Evolutionary conservation across 2,797 vertebrate species (phyloP), one percentile per base, ranked within the genome.

Genomic region (Leuciscus waleckii): DNA sequence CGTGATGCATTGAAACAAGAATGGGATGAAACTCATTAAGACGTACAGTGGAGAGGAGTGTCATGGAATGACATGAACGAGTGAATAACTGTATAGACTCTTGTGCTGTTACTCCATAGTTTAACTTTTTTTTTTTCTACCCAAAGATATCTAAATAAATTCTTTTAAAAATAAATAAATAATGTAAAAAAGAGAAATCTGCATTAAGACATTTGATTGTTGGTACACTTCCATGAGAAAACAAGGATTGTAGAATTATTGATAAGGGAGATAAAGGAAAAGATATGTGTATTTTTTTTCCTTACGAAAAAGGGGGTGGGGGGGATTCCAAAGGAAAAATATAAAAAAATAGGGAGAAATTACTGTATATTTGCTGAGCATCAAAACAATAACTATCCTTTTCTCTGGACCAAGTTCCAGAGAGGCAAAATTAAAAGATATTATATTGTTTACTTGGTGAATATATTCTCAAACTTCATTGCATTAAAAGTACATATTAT

Each of bases 391-490:
- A 85, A 63, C 54, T 82, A 43, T 46, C 56, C 0, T n/a, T 74
- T 43, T 86, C 70, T 67, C 83, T 19, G 46, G 46, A 49, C 74
- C 41, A 67, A 80, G 79, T 51, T 79, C 93, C 95, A 89, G 94
- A 92, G 87, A 89, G 96, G 95, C 89, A 91, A 89, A 89, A 87
- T 70, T 94, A 95, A 96, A 95, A 92, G 87, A 89, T 67, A 90
- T 71, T 68, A 84, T 76, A 84, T 43, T 21, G 73, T 77, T 84
- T 69, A 84, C 63, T 49, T 32, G 43, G 37, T 77, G 82, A 83
- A 80, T 61, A 83, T 79, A 73, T 46, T 86, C 74, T 76, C 74
- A 54, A 80, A 79, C 11, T 61, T 61, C 65, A 71, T 79, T 73
- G 37, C 54, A 70, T 26, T 85, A 61, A 85, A 71, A 35, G 43